Evolutionary conservation across 2,113 vertebrate genomes (phyloP), one percentile per base, ranked within the genome.

Genomic region (Dicentrarchus labrax): DNA sequence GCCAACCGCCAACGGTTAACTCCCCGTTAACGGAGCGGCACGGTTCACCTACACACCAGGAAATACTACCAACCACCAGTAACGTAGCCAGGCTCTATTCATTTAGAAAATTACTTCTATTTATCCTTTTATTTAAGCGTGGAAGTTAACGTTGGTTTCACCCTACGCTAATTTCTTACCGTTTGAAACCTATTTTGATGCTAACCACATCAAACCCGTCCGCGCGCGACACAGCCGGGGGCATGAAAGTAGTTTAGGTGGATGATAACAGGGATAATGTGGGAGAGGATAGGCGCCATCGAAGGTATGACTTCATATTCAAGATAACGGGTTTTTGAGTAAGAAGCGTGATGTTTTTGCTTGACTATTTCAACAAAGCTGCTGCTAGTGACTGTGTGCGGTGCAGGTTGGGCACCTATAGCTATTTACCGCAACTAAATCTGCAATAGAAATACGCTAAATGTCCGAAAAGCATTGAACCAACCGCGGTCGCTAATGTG

Each of bases 201-300:
- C 47, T 45, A 53, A 19, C 51, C 16, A 21, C 75, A 30, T 54
- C 6, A 64, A 64, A 67, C 30, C 30, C 30, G 30, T 30, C 30
- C 30, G 30, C n/a, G 53, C 19, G 24, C 2, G 51, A 45, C 61
- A 43, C 5, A 13, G 45, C 11, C 19, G n/a, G 51, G 60, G 75
- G 76, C 79, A 17, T 53, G 71, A 65, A 64, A 53, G 80, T 66
- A 70, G 83, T 41, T 78, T 15, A 84, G 73, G 88, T 86, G 90
- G 30, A 91, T 86, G 84, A 86, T 85, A 77, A 82, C 77, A 39
- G 79, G 78, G 87, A 88, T 82, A 83, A 59, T 30, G 65, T 76
- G 78, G 88, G 50, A 59, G 85, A 68, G 78, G 88, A 88, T 30
- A 81, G 89, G 77, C 91, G 92, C 91, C 92, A 92, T 91, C 69